Percentiles rank a stretch among this genome's conserved stretches.
Evolutionary conservation across 2,797 vertebrate species (phyloP).

Genomic region (Zenarchopterus dispar): DNA sequence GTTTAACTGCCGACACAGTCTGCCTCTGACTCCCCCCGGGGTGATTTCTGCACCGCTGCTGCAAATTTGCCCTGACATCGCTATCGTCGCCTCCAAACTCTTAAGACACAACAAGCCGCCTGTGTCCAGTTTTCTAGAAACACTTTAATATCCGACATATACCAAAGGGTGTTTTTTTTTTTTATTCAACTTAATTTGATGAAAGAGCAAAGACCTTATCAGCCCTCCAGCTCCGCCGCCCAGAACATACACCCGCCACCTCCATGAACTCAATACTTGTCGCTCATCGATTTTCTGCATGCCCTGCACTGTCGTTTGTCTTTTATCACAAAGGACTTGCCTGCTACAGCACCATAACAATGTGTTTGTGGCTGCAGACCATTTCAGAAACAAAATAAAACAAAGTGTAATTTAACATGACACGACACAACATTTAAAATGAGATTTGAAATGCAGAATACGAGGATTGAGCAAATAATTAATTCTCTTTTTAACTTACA

Average conservation of each 20-base stretch:
- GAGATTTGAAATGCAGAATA: background rate
- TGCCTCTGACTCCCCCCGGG: conserved; percentile 39
- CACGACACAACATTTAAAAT: background rate
- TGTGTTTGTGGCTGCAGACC: conserved; percentile 42
- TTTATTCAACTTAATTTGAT: conserved; percentile 48
- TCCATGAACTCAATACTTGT: conserved; percentile 71
- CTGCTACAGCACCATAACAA: conserved; percentile 35
- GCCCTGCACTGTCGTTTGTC: conserved; percentile 51
- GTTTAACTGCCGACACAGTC: conserved; percentile 44
- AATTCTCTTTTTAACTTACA: too few relatives aligned
- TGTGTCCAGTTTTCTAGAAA: conserved; percentile 35
- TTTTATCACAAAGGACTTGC: conserved; percentile 71
- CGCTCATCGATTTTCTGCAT: conserved; percentile 77
- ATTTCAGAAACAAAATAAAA: conserved; percentile 27
- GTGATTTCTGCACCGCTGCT: conserved; percentile 18
- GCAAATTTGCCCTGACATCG: conserved; percentile 52
- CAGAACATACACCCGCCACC: conserved; percentile 23
- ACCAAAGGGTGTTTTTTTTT: conserved; percentile 30
- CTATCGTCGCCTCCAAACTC: conserved; percentile 11
- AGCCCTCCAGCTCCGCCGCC: conserved; percentile 18
- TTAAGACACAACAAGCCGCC: conserved; percentile 5
- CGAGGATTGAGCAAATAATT: too few relatives aligned
- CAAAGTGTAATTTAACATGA: background rate
- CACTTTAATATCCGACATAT: conserved; percentile 44
- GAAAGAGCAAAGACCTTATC: conserved; percentile 46